Percentiles rank a stretch among this genome's conserved stretches.
phyloP scores from a whole-genome alignment of 64 coral and sea anemone genomes.

The Actinia equina region DNA sequence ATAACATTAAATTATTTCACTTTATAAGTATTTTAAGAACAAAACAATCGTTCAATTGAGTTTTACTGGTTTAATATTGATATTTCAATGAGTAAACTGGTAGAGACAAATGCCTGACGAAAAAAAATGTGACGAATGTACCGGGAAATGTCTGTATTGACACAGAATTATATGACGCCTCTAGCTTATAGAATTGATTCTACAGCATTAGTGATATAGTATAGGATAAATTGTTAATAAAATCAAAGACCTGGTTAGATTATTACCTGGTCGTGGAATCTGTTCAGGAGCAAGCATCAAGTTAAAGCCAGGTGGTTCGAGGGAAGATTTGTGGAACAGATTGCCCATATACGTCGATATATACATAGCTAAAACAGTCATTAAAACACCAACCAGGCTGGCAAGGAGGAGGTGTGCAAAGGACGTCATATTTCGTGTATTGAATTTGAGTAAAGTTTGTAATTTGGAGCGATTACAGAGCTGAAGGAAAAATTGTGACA shows the following conservation, averaged over 20 bases:
- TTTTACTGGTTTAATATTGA: background rate
- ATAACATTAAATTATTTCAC: background rate
- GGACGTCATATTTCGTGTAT: conserved; percentile 48
- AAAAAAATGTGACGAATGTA: background rate
- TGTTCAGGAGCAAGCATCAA: conserved; percentile 36
- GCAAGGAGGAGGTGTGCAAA: conserved; percentile 64
- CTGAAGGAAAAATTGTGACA: conserved; percentile 62
- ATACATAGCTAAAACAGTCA: conserved; percentile 80
- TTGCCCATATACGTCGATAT: conserved; percentile 46
- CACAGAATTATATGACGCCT: background rate
- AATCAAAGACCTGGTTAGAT: background rate
- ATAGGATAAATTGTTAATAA: background rate
- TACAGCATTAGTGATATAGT: background rate
- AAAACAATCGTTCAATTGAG: background rate
- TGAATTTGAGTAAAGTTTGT: conserved; percentile 17
- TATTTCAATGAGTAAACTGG: background rate
- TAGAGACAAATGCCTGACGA: background rate
- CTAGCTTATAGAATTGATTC: background rate
- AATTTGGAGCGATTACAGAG: conserved; percentile 56
- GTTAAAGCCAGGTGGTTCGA: conserved; percentile 70
- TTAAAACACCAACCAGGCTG: conserved; percentile 63
- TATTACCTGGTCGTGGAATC: background rate
- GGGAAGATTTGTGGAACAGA: conserved; percentile 27
- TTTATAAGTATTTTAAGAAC: background rate
- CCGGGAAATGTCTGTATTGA: background rate